Evolutionary conservation across 2,888 invertebrate species (phyloP), one percentile per base, ranked within the genome.

Genomic region (Agrotis ipsilon): DNA sequence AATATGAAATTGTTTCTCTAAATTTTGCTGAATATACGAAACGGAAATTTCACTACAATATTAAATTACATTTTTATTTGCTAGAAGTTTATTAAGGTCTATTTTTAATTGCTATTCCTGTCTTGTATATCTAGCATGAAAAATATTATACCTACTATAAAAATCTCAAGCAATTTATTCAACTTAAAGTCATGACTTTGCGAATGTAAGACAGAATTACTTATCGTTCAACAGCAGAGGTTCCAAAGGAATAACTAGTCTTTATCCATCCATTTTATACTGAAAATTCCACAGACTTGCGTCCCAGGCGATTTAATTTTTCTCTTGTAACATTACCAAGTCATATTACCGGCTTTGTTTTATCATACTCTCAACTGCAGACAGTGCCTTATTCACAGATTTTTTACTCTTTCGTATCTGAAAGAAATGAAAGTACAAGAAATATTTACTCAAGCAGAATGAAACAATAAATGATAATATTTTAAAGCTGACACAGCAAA

Each of bases 281-380:
- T 61, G 63, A 57, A 55, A 55, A 75, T 67, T 75, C 60, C 27
- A 57, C 43, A 39, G 68, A 63, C 66, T 80, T 66, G 55, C 55
- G 51, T 79, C 58, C 65, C 68, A 16, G 54, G 55, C 62, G 79
- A 81, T 72, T 82, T 79, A 68, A 65, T 75, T 80, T 80, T 83
- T 80, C 78, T 82, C 58, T 80, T 68, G 67, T 61, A 62, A 64
- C 68, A 82, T 80, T 82, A 82, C 69, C 68, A 82, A 80, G 75
- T 80, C 80, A 80, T 83, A 75, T 80, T 67, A 75, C 64, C 43
- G 63, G 75, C 52, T 82, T 82, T 83, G 63, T 74, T 69, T 80
- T 80, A 80, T 70, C 75, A 70, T 75, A 83, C 52, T 75, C 57
- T 54, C 57, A 64, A 60, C 65, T 82, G 58, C 63, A 70, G 61